Conservation (phyloP, 2,797 vertebrate genomes). For the Pseudocheirus occidentalis region DNA sequence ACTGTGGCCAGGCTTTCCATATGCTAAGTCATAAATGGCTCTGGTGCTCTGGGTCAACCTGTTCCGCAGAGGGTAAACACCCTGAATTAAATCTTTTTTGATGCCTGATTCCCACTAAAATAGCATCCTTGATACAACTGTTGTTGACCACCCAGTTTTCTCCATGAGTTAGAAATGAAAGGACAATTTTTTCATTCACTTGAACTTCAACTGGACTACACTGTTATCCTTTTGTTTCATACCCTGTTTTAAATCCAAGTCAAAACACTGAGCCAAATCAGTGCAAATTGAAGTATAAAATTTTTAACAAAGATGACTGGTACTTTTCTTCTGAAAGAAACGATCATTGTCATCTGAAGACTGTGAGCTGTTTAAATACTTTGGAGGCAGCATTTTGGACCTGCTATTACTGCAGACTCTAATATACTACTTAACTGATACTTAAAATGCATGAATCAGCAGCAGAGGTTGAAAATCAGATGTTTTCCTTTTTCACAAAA, state of each 20-base stretch:
- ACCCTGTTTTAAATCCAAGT: conserved; percentile 54
- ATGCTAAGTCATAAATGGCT: not conserved
- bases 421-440: conserved; percentile 56
- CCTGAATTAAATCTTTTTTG: conserved; percentile 34
- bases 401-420: conserved; percentile 4
- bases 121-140: not conserved
- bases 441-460: conserved; percentile 55
- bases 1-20: conserved; percentile 11
- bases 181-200: conserved; percentile 22
- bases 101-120: conserved; percentile 41
- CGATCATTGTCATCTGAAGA: conserved; percentile 45
- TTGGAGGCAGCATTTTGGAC: conserved; percentile 39
- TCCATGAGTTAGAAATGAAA: conserved; percentile 36
- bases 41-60: not conserved
- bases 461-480: not conserved
- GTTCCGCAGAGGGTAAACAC: conserved; percentile 10
- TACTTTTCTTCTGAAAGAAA: conserved; percentile 27
- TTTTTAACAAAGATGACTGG: conserved; percentile 14
- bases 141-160: conserved; percentile 2
- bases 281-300: conserved; percentile 40
- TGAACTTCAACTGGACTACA: conserved; percentile 10
- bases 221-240: conserved; percentile 2
- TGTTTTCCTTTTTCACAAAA: conserved; percentile 20
- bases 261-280: conserved; percentile 41
- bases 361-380: conserved; percentile 25